Base-by-base conservation (phyloP, 2,797 vertebrate genomes). In the Chelon auratus region DNA sequence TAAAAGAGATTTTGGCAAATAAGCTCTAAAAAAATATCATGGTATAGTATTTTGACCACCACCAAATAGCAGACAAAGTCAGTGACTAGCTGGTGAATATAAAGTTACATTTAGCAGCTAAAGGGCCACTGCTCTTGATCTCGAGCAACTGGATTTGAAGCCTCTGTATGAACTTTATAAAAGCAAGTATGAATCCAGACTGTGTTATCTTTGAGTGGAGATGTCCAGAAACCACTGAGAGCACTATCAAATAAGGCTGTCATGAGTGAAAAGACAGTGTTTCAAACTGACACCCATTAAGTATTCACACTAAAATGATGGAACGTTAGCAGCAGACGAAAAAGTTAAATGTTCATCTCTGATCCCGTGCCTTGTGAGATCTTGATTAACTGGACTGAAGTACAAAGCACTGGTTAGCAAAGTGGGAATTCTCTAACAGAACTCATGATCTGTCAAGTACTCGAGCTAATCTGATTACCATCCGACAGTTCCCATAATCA, bases 391-490 rank as follows among this genome's bases (percentile, higher is more conserved):
- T 62, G 14, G 8, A 62, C 30, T 39, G 13, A 9, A 50, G 62
- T 1, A 67, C 59, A 66, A 74, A 75, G 59, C 26, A 24, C 13
- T 24, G 26, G 24, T 17, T 45, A 58, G 36, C 37, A 59, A 18
- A 17, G 61, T 52, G 65, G 48, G 78, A 75, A 43, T 5, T 45
- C 61, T 87, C 80, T 80, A 87, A 64, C 74, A 78, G 69, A 91
- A 75, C 88, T 68, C 86, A 78, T 83, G 88, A 91, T 91, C 87
- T 77, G 82, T 85, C 74, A 59, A 78, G 62, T 43, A 54, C 36
- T 59, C 13, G 17, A 68, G 58, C 59, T 92, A 93, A 95, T 92
- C 84, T 37, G 70, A 93, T 92, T 90, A 89, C 54, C 57, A 54
- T 72, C 68, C 47, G 37, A 81, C 80, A 81, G 75, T 75, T 79